Base-by-base conservation (phyloP, 2,113 vertebrate species). In the Clinocottus analis region DNA sequence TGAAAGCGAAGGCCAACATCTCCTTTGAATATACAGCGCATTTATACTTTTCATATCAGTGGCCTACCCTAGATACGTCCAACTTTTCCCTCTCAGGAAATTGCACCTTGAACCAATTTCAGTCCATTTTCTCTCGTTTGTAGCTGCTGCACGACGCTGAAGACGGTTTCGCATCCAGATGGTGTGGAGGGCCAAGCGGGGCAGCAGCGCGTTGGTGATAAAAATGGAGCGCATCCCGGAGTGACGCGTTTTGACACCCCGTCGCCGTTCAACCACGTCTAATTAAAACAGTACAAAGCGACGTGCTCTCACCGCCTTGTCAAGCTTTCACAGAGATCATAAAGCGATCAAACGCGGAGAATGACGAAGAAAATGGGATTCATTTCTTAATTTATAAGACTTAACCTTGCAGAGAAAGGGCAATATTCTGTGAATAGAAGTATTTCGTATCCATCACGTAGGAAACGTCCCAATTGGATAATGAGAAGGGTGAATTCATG, bases 11-110 rank as follows among this genome's bases (percentile, higher is more conserved):
- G 43, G 39, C 19, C 21, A 72, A 39, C 27, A 31, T 69, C 11
- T 63, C 6, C 23, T 23, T 65, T 29, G 5, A 53, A 70, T 47
- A 63, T 7, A 33, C 70, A 59, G 3, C 2, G 0, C 27, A 53
- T 79, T 53, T 3, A 59, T 72, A 27, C 66, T 73, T 73, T 80
- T 49, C 56, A 13, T 11, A 56, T 64, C 23, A 41, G 17, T 51
- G 45, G 9, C 27, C 39, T 6, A n/a, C 27, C 21, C 10, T 7
- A 13, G 10, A 43, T 6, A 19, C n/a, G 7, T 55, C 27, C 10
- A 47, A 66, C 63, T 35, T 74, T 37, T 73, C 17, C 27, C 14
- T 49, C 41, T 75, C 8, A 58, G 55, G 21, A 39, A 43, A 62
- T 13, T 72, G 23, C 69, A 59, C 17, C 43, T 1, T 17, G 27